Base-by-base conservation (phyloP, 2,888 invertebrate species). In the Caenorhabditis imperialis region DNA sequence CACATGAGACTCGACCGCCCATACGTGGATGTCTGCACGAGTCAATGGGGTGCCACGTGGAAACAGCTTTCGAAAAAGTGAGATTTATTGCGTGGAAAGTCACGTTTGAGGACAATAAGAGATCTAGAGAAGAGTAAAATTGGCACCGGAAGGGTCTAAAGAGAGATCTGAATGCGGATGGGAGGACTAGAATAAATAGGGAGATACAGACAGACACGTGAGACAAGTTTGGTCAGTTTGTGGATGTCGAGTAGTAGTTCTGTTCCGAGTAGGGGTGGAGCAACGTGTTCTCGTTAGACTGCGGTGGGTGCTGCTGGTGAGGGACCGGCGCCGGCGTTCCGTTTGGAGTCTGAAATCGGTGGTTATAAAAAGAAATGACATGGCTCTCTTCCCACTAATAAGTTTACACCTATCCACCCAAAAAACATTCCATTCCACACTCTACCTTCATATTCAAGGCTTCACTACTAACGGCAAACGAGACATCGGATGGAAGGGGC, bases 401-500 rank as follows among this genome's bases (percentile, higher is more conserved):
- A n/a, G n/a, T n/a, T n/a, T n/a, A n/a, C n/a, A n/a, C n/a, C n/a
- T n/a, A n/a, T n/a, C n/a, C n/a, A 54, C 14, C 25, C 18, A 47
- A 37, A 40, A 20, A 5, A 27, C 14, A 16, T 30, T 44, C n/a
- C 54, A 44, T 50, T 22, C 18, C 57, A 69, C 58, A 58, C 58
- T 69, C 67, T 58, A 69, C 57, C 67, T 58, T 69, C 57, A 69
- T 69, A 58, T 69, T 69, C 58, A 69, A 69, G 58, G 67, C 51
- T 45, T 84, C 84, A 55, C 80, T 82, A 50, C 77, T 77, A 40
- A 82, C 81, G 50, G 83, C 83, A 77, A 84, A 86, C 54, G 82
- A 82, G 30, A 86, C 86, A 53, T 85, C 85, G n/a, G 84, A 79
- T 3, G 87, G 87, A 18, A 86, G 76, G 18, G 82, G 81, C 45